Conservation (phyloP, 2,888 invertebrate genomes). For the Heliconius ethilla region DNA sequence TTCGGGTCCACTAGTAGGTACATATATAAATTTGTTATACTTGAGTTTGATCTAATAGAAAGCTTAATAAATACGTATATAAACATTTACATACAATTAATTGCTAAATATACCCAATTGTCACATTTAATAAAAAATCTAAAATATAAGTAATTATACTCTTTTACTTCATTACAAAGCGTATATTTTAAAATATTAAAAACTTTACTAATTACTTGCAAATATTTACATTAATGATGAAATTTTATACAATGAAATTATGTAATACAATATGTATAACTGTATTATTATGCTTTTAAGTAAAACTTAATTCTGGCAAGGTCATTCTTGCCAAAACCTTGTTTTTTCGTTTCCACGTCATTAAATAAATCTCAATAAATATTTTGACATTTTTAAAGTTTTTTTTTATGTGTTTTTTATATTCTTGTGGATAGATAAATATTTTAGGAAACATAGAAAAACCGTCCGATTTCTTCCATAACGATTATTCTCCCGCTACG, state of each 20-base stretch:
- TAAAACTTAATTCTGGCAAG: too few relatives aligned
- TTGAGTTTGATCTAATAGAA: background rate
- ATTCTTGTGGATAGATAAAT: too few relatives aligned
- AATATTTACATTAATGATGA: background rate
- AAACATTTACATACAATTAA: background rate
- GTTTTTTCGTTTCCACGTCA: background rate
- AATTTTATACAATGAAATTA: background rate
- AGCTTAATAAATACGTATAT: too few relatives aligned
- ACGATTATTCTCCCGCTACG: too few relatives aligned
- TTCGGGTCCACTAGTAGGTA: too few relatives aligned
- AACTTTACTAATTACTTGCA: background rate
- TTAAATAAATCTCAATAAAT: background rate
- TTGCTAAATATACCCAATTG: constrained; percentile 17
- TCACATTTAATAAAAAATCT: background rate
- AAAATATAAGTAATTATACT: background rate
- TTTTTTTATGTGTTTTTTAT: too few relatives aligned
- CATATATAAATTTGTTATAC: too few relatives aligned
- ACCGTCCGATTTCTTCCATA: too few relatives aligned
- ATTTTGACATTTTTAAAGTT: background rate
- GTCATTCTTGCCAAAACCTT: too few relatives aligned
- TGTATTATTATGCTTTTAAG: background rate
- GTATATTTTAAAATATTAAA: constrained; percentile 1
- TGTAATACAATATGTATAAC: background rate
- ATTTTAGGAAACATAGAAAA: too few relatives aligned
- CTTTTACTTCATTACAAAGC: background rate